These are phyloP conservation scores for Neosilurus mollespiculum DNA, from an alignment of 2,797 vertebrate species.

Conservation along the genomic window DNA sequence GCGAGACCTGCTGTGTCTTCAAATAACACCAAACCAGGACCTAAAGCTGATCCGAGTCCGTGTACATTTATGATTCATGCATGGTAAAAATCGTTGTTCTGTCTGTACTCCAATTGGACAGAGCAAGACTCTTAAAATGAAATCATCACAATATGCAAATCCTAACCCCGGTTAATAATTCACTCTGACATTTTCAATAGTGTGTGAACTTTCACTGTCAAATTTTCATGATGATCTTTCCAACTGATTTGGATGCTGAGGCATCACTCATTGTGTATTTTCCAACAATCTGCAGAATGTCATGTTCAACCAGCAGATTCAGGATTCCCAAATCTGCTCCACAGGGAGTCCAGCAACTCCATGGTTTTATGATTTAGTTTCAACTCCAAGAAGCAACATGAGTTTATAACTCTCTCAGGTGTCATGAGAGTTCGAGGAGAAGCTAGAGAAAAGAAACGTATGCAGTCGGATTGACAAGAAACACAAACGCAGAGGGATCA, in stretches of 20 bases:
- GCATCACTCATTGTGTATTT: conserved; percentile 13
- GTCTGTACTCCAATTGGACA: background rate
- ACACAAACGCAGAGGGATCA: background rate
- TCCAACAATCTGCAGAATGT: conserved; percentile 9
- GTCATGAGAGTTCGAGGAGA: background rate
- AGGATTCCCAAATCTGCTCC: background rate
- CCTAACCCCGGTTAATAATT: conserved; percentile 23
- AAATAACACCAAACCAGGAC: conserved; percentile 28
- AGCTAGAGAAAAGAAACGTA: background rate
- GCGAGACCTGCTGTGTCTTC: conserved; percentile 24
- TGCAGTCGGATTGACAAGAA: background rate
- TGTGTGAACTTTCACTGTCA: conserved; percentile 14
- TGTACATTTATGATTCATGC: background rate
- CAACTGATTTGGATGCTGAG: conserved; percentile 25
- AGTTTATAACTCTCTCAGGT: background rate
- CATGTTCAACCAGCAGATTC: background rate
- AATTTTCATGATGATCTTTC: conserved; percentile 16
- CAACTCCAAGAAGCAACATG: conserved; percentile 4
- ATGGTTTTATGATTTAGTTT: background rate
- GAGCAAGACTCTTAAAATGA: background rate
- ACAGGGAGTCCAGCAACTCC: background rate
- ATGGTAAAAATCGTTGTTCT: background rate
- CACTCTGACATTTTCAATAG: conserved; percentile 27
- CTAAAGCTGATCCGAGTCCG: conserved; percentile 42
- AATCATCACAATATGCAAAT: conserved; percentile 13